Base-by-base conservation (phyloP, 2,113 vertebrate genomes). In the Microcebus ravelobensis region DNA sequence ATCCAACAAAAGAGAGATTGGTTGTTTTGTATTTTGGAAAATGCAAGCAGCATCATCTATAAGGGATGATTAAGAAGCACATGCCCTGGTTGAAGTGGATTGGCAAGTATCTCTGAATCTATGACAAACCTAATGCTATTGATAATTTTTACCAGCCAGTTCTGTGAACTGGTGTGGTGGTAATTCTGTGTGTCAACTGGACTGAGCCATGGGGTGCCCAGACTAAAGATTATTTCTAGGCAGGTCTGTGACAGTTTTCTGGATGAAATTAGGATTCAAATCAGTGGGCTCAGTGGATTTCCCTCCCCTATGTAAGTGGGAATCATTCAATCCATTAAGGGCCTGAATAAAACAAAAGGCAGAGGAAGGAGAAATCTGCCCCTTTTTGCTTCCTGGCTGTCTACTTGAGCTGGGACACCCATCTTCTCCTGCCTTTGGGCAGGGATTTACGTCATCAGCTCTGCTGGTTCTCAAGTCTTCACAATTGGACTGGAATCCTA, bases 261-360 rank as follows among this genome's bases (percentile, higher is more conserved):
- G 12, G 11, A 14, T 84, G 15, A 81, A 1, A 90, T 21, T 48
- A 27, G n/a, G 18, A 73, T 48, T 79, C 39, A 34, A 45, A 73
- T 85, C 52, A 45, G 8, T 77, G 21, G 7, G 29, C 63, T 31
- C 36, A 68, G 6, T 29, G 67, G 12, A 23, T 17, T 52, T 17
- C 7, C n/a, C 8, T 89, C 20, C n/a, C 25, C n/a, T 31, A 0
- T 12, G 15, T 17, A 5, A 9, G 7, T 73, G 45, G 50, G 18
- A 1, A 10, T 55, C 36, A 25, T 48, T 34, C 48, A 23, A 18
- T 52, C 7, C 10, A 48, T 4, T 17, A 25, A 50, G 3, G 42
- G 2, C 4, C 8, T 25, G 2, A 7, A 27, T 7, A 13, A 68
- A 80, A 25, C 1, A 34, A 59, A 84, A 42, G 11, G 5, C 0